Evolutionary conservation across 2,113 vertebrate species (phyloP).

Genomic region (Aspiorhynchus laticeps): DNA sequence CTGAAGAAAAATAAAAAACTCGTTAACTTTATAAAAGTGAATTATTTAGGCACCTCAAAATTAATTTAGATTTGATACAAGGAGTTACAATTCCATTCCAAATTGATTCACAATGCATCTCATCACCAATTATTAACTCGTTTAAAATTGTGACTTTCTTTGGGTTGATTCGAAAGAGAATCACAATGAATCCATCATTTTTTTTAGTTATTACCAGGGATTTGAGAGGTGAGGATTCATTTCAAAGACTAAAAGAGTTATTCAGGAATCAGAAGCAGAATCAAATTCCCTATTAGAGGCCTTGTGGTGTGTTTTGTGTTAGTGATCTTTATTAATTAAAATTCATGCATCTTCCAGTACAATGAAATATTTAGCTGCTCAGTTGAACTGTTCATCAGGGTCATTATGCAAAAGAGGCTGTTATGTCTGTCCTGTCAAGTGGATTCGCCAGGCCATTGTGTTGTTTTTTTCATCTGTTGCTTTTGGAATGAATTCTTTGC

Average conservation of each 20-base stretch:
- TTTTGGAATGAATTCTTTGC: constrained; percentile 14
- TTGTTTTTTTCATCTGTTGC: not conserved
- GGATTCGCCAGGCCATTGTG: not conserved
- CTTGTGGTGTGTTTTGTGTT: not conserved
- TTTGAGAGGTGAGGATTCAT: not conserved
- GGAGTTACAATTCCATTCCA: not conserved
- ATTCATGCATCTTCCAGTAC: not conserved
- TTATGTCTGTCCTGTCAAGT: not conserved
- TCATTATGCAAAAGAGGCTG: not conserved
- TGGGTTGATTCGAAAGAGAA: not conserved
- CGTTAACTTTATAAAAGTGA: not conserved
- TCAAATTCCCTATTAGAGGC: not conserved
- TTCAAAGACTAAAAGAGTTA: not conserved
- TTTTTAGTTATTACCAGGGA: not conserved
- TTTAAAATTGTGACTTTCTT: not conserved
- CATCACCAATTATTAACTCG: not conserved
- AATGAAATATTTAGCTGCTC: not conserved
- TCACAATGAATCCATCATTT: not conserved
- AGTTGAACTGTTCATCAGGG: not conserved
- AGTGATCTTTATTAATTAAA: not conserved
- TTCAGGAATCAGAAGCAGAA: not conserved
- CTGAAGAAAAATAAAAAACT: too few relatives aligned
- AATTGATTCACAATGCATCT: not conserved
- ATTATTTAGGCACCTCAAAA: not conserved
- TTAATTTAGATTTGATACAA: not conserved